Base-by-base conservation (phyloP, 2,113 vertebrate genomes). In the Gambusia holbrooki region DNA sequence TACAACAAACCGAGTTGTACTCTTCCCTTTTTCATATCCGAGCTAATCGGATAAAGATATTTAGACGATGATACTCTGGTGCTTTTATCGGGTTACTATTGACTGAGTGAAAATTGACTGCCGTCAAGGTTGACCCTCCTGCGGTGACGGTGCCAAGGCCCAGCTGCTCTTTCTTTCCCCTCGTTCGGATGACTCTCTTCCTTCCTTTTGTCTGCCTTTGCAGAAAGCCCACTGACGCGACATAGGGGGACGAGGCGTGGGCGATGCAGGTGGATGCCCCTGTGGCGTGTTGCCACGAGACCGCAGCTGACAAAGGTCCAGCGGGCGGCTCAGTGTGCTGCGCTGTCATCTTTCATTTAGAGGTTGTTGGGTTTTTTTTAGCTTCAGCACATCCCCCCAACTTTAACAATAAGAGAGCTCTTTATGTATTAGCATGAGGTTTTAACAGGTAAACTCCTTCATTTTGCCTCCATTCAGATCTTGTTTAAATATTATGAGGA, bases 11-110 rank as follows among this genome's bases (percentile, higher is more conserved):
- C 5, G 9, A 45, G 64, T 42, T 58, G 10, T 62, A 40, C 66
- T 58, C 45, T 6, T 48, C 82, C 51, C 33, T 28, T 37, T 37
- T 37, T 11, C 35, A 37, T 11, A 10, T 51, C 69, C 42, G 1
- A 78, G 42, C 66, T 66, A 80, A 82, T 74, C 63, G 33, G 65
- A 80, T 73, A 25, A n/a, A 58, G 51, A 58, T 58, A 58, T n/a
- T 17, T 17, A 54, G 51, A n/a, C 3, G 25, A n/a, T 58, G 8
- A 58, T n/a, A 58, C 51, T n/a, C 51, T 19, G 25, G 8, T 10
- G 22, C 51, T 58, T 58, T n/a, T 58, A 58, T 58, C 1, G 25
- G 22, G 22, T 58, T 58, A n/a, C 25, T 25, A 58, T 58, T 3
- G 51, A 58, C 51, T 58, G 51, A n/a, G 51, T 58, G 19, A 25